Evolutionary conservation across 2,797 vertebrate genomes (phyloP), one percentile per base, ranked within the genome.

Genomic region (Gallirallus australis): DNA sequence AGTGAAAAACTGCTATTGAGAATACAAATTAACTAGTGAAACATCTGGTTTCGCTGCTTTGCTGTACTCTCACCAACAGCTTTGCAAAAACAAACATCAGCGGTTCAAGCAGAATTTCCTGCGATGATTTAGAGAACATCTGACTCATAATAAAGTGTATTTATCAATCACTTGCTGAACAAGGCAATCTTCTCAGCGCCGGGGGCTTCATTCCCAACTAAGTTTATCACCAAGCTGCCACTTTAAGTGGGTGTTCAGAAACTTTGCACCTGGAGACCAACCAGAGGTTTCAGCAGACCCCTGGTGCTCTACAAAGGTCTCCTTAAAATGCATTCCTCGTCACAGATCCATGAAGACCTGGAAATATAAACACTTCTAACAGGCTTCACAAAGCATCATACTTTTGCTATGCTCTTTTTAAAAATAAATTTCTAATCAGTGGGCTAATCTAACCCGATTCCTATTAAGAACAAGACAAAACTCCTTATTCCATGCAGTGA

Each of bases 191-290:
- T n/a, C 77, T 61, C 68, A 4, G 77, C 2, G 24, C 90, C 18
- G 0, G 13, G 48, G 83, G 60, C 85, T 94, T 71, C 83, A 9
- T 33, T 94, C 89, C 86, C 90, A 42, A 45, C 75, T 27, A 7
- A 13, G 48, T 94, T 97, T 93, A 96, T 95, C 95, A 96, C 66
- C 81, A 86, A 95, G 68, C 82, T 94, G 94, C 90, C 90, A 93
- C 83, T 82, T 82, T 15, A 65, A 94, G 93, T 80, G 83, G 75
- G 86, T 96, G 94, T 69, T 76, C 0, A 4, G 93, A 94, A 39
- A 68, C 88, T 84, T 96, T 80, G 60, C 96, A 97, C 87, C 90
- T 96, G 91, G 89, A 96, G 88, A 33, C 2, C 7, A 56, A 82
- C 37, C 63, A 78, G 70, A 45, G 75, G 77, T 65, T 64, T 60